phyloP scores from a whole-genome alignment of 2,113 vertebrate genomes.

The Aphyosemion australe region DNA sequence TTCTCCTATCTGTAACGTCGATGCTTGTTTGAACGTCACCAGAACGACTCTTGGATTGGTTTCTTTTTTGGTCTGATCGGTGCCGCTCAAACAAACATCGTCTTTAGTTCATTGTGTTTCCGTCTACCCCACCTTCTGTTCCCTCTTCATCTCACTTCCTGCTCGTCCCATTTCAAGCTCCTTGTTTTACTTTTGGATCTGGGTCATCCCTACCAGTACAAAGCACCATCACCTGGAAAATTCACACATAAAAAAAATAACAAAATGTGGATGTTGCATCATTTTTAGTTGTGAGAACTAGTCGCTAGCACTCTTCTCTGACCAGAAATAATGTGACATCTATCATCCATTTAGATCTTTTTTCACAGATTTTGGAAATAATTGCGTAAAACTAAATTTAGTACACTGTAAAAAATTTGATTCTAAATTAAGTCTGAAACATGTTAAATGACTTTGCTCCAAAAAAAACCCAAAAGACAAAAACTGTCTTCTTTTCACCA shows the following conservation, averaged over 20 bases:
- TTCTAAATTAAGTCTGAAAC: background rate
- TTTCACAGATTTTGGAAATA: background rate
- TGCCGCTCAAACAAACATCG: slow-evolving; percentile 65
- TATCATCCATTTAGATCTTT: background rate
- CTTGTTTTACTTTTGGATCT: slow-evolving; percentile 29
- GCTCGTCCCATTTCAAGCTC: slow-evolving; percentile 44
- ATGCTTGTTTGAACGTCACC: slow-evolving; percentile 68
- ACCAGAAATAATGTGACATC: slow-evolving; percentile 23
- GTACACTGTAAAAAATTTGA: background rate
- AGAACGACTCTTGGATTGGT: slow-evolving; percentile 8
- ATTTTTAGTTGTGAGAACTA: slow-evolving; percentile 9
- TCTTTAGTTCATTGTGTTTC: slow-evolving; percentile 22
- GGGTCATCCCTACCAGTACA: background rate
- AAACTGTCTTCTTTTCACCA: background rate
- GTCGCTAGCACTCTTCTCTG: slow-evolving; percentile 10
- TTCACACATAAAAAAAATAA: background rate
- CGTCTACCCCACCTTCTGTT: slow-evolving; percentile 20
- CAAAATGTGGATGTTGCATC: slow-evolving; percentile 9
- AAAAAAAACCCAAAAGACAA: background rate
- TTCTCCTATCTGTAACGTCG: slow-evolving; percentile 21
- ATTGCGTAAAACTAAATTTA: background rate
- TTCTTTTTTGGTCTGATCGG: slow-evolving; percentile 5
- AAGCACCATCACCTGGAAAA: background rate
- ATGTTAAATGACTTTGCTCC: background rate
- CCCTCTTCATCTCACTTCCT: slow-evolving; percentile 53